phyloP scores from a whole-genome alignment of 2,797 vertebrate species.

The Cuniculus paca region DNA sequence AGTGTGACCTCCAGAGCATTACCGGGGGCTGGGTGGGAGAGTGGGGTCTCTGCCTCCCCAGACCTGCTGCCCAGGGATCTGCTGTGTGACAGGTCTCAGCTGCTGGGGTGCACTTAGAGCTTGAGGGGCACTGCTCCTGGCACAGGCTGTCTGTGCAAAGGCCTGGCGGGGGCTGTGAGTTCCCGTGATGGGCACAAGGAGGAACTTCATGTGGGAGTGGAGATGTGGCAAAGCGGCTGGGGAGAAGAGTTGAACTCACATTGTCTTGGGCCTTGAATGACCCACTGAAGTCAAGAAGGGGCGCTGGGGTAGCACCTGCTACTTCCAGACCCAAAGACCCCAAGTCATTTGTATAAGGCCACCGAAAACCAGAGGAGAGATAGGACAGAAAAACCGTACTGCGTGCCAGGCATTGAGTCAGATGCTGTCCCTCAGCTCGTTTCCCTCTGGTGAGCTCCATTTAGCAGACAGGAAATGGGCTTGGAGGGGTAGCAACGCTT shows the following conservation, averaged over 20 bases:
- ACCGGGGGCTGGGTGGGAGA: not conserved
- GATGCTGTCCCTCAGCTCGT: not conserved
- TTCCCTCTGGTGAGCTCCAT: not conserved
- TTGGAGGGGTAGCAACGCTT: not conserved
- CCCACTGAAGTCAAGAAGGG: not conserved
- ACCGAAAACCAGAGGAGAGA: not conserved
- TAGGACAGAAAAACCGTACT: not conserved
- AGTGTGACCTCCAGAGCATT: not conserved
- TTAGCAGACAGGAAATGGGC: not conserved
- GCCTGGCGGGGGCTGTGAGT: not conserved
- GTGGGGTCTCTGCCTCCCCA: not conserved
- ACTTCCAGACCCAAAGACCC: not conserved
- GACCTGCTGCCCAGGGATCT: not conserved
- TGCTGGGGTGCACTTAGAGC: not conserved
- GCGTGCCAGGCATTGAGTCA: not conserved
- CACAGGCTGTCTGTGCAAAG: not conserved
- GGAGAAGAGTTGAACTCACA: not conserved
- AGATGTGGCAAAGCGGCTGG: not conserved
- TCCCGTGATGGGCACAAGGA: not conserved
- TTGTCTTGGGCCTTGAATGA: not conserved
- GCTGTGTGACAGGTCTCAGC: not conserved
- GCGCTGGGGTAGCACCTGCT: not conserved
- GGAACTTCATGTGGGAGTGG: not conserved
- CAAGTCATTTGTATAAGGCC: constrained; percentile 6
- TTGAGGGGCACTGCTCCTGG: not conserved